phyloP scores from a whole-genome alignment of 2,113 vertebrate genomes.

The Synodontis membranacea region DNA sequence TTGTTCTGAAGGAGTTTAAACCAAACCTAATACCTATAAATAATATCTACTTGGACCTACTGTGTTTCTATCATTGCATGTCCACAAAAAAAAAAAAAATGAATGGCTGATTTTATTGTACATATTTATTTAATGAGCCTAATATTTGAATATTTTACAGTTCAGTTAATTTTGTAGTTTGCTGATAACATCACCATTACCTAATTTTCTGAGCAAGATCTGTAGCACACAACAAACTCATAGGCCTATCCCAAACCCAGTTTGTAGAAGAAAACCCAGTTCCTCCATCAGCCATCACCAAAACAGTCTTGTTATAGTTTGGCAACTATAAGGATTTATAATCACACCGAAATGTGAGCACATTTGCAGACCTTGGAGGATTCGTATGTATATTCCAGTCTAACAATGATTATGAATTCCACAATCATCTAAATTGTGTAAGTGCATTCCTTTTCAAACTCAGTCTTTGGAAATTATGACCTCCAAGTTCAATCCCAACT shows the following conservation, averaged over 20 bases:
- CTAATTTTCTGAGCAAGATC: not conserved
- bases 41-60: not conserved
- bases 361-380: not conserved
- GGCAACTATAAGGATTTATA: not conserved
- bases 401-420: not conserved
- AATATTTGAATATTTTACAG: not conserved
- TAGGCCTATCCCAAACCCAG: not conserved
- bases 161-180: not conserved
- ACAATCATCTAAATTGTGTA: not conserved
- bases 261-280: not conserved
- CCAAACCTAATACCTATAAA: not conserved
- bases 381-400: not conserved
- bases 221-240: not conserved
- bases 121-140: not conserved
- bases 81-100: not conserved
- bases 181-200: not conserved
- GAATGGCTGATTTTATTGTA: not conserved
- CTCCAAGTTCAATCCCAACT: not conserved
- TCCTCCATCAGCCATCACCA: not conserved
- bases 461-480: not conserved
- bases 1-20: not conserved
- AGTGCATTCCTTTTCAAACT: not conserved
- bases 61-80: not conserved
- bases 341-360: not conserved
- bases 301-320: not conserved